Evolutionary conservation across 2,113 vertebrate species (phyloP).

Genomic region (Ammospiza caudacuta): DNA sequence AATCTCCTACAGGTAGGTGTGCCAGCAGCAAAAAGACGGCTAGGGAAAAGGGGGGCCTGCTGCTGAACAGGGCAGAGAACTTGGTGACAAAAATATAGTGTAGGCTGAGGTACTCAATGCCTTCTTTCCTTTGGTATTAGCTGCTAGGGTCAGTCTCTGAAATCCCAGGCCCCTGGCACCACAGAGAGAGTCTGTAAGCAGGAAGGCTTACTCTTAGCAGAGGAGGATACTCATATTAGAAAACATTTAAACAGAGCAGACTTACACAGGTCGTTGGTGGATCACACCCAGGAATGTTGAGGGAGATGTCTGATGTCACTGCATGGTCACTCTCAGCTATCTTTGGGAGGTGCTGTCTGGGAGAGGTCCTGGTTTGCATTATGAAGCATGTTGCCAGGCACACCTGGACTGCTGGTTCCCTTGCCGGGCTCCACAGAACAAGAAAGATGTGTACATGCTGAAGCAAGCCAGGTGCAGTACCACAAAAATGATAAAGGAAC

Average conservation of each 20-base stretch:
- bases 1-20: not conserved
- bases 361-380: not conserved
- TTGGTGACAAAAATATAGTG: not conserved
- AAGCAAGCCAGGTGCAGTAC: not conserved
- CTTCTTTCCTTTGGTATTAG: not conserved
- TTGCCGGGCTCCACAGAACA: not conserved
- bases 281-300: not conserved
- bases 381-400: not conserved
- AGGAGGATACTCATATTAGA: not conserved
- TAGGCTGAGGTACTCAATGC: not conserved
- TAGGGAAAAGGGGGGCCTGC: not conserved
- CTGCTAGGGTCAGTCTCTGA: not conserved
- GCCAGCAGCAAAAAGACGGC: not conserved
- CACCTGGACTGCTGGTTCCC: not conserved
- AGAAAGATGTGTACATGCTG: fast-evolving
- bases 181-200: not conserved
- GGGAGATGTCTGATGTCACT: not conserved
- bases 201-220: not conserved
- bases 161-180: not conserved
- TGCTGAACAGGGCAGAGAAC: not conserved
- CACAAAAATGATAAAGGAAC: not conserved
- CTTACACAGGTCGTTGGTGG: too few species aligned
- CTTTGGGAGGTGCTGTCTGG: not conserved
- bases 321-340: not conserved
- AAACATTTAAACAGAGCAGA: not conserved